Evolutionary conservation across 2,113 vertebrate genomes (phyloP), one percentile per base, ranked within the genome.

Genomic region (Daboia siamensis): DNA sequence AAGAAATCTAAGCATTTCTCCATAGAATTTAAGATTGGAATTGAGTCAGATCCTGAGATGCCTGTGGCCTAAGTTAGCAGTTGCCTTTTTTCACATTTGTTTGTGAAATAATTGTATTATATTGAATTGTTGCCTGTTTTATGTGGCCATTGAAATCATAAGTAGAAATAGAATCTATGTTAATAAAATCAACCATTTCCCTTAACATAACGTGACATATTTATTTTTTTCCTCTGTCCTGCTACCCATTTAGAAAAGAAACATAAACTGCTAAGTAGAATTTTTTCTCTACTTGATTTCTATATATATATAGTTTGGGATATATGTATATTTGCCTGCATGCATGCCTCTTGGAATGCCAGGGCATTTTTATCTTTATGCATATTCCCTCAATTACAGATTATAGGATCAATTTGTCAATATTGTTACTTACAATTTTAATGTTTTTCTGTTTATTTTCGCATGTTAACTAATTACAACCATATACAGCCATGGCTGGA

Each of bases 401-500:
- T 86, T 69, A 89, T 20, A 84, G 56, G 21, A 13, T n/a, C 21
- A 9, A 10, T n/a, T 54, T 69, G 20, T 80, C 24, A 15, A 4
- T 91, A 17, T 7, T 69, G 93, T 61, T 13, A 87, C 0, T 93
- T 93, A 89, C 91, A 95, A 95, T 69, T 29, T 21, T 0, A 12
- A 1, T 89, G 90, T n/a, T 95, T 90, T 94, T 46, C 93, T 54
- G n/a, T 92, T 15, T 87, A 52, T 51, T 94, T 94, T 95, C 5
- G 94, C 61, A 24, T 59, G 1, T 96, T 44, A 44, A 86, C 26
- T 93, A 44, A 61, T 61, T 44, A 26, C 24, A 1, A 94, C 94
- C 87, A 86, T 87, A 55, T 64, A 87, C 96, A 99, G 99, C 99
- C 99, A 0, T 99, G 99, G 99, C 98, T 99, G 1, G 99, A 99